Conservation (phyloP, 2,888 invertebrate genomes). For the Trileptium ribeirensis region DNA sequence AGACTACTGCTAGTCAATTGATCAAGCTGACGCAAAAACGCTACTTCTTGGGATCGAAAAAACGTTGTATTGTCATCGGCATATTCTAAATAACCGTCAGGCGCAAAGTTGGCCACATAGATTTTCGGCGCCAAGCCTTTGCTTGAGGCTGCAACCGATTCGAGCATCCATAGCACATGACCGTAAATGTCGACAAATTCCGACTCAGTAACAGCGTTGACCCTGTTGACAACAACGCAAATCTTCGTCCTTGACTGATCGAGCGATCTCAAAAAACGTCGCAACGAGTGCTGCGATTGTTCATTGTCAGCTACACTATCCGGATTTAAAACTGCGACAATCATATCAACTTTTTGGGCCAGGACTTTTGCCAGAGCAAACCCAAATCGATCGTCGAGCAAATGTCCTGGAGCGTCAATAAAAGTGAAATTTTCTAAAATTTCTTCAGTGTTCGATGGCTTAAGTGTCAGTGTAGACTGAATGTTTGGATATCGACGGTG, state of each 20-base stretch:
- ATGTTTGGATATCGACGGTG: too few species aligned
- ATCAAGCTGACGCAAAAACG: neutral
- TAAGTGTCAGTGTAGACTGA: too few species aligned
- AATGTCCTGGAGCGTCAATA: neutral
- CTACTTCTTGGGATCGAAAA: neutral
- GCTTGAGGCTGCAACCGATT: neutral
- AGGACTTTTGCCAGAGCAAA: neutral
- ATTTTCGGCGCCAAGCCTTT: neutral
- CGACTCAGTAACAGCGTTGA: neutral
- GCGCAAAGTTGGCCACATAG: neutral
- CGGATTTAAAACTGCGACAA: neutral
- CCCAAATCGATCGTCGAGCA: neutral
- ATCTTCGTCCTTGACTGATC: neutral
- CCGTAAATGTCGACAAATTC: neutral
- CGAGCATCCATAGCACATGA: neutral
- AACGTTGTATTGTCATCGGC: neutral
- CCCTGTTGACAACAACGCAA: neutral
- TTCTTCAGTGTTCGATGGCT: neutral
- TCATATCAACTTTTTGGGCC: neutral
- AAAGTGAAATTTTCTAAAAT: neutral
- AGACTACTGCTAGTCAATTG: neutral
- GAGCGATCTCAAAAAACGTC: neutral
- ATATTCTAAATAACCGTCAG: neutral
- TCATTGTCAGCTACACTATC: neutral
- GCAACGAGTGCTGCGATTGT: neutral